Conservation (phyloP, 2,888 invertebrate species). For the Drosophila affinis region DNA sequence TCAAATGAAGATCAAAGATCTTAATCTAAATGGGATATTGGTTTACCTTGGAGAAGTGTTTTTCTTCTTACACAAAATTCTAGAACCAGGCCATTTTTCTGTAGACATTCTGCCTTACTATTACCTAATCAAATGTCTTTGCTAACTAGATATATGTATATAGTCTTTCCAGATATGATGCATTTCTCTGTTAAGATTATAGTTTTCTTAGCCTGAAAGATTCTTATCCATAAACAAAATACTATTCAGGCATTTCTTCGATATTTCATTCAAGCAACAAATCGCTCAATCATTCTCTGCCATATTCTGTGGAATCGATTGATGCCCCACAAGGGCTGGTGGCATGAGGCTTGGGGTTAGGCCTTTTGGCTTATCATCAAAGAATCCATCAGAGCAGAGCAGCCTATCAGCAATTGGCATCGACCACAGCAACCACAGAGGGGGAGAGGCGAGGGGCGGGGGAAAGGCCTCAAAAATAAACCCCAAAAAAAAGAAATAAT, state of each 20-base stretch:
- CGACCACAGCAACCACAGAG: slow-evolving; percentile 50
- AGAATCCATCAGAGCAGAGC: slow-evolving; percentile 77
- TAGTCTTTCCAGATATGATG: too few relatives aligned
- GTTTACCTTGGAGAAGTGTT: too few relatives aligned
- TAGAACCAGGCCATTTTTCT: too few relatives aligned
- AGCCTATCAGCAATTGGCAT: slow-evolving; percentile 77
- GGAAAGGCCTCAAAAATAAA: slow-evolving; percentile 46
- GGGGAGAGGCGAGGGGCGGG: neutral
- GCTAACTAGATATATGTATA: too few relatives aligned
- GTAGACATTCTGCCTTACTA: too few relatives aligned
- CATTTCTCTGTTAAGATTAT: too few relatives aligned
- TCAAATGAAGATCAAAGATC: too few relatives aligned
- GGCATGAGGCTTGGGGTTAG: too few relatives aligned
- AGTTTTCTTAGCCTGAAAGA: too few relatives aligned
- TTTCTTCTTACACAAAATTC: too few relatives aligned
- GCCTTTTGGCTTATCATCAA: slow-evolving; percentile 72
- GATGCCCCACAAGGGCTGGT: slow-evolving; percentile 6
- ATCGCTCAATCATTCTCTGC: neutral
- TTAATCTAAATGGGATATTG: too few relatives aligned
- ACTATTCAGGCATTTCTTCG: neutral
- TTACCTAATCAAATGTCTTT: too few relatives aligned
- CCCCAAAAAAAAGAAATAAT: slow-evolving; percentile 54
- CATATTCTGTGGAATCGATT: slow-evolving; percentile 8
- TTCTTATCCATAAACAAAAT: neutral
- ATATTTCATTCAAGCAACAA: neutral